Evolutionary conservation across 2,888 invertebrate species (phyloP), one percentile per base, ranked within the genome.

Genomic region (Platycheirus rosarum): DNA sequence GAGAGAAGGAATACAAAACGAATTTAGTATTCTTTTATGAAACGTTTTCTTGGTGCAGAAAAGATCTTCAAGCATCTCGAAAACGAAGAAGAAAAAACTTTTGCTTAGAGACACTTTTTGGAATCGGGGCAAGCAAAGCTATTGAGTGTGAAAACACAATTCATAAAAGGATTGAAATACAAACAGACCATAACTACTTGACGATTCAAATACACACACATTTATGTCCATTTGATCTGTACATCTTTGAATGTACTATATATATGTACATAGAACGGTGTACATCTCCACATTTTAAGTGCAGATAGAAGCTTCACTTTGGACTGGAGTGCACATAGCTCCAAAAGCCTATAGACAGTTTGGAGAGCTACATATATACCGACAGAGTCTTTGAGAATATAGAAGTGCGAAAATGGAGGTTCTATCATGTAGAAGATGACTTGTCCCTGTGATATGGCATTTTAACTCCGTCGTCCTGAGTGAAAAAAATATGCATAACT

Each of bases 101-200:
- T 66, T 57, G 57, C 65, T n/a, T 9, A 29, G 66, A 44, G 35
- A 68, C 60, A 44, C 13, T 42, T 51, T 60, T 62, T 29, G 32
- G 32, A 18, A 37, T 9, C 14, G 37, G 37, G 53, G 14, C 42
- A 11, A 63, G 46, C 63, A 37, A 51, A 44, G 49, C 49, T 49
- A 51, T 51, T 74, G 74, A 75, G 60, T 68, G 60, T 44, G 60
- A 53, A 60, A 75, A 62, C 35, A 53, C 60, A 75, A 68, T 44
- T 60, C 42, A 60, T 60, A 73, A 57, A 74, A 49, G 49, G 14
- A 66, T 66, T 75, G 11, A n/a, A 60, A 14, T 51, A 40, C n/a
- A 51, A 66, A 9, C n/a, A 35, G 16, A 13, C 29, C 8, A 4
- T 32, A 6, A 23, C 4, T 32, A 32, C 8, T 32, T 8, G 8